Evolutionary conservation across 2,113 vertebrate species (phyloP).

Genomic region (Pteruthius melanotis): DNA sequence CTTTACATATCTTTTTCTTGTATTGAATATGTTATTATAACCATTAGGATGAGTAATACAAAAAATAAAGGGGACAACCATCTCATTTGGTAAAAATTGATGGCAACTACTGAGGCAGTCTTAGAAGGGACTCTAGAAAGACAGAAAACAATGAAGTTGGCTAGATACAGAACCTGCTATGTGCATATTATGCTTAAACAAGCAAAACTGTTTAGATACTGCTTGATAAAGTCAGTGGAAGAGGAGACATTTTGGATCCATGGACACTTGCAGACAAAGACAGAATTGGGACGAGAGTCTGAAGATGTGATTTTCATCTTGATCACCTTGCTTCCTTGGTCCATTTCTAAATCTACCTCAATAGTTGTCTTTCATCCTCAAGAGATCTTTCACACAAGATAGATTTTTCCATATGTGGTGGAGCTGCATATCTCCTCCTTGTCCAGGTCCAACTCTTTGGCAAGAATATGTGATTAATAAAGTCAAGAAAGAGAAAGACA

Average conservation of each 20-base stretch:
- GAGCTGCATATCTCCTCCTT: neutral
- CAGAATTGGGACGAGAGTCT: neutral
- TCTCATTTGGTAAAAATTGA: neutral
- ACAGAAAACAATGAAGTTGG: neutral
- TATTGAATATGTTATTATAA: neutral
- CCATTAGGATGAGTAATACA: neutral
- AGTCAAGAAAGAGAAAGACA: neutral
- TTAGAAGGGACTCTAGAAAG: neutral
- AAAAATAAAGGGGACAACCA: neutral
- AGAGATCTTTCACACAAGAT: neutral
- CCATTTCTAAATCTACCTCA: neutral
- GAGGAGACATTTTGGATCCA: neutral
- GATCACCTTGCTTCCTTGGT: neutral
- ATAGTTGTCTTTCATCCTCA: neutral
- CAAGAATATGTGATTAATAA: neutral
- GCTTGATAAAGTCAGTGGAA: neutral
- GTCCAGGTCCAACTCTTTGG: neutral
- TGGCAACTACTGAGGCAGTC: neutral
- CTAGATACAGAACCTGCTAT: neutral
- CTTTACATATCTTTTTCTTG: neutral
- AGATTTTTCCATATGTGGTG: neutral
- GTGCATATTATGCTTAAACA: neutral
- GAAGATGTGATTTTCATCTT: neutral
- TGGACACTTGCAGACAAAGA: neutral
- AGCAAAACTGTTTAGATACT: neutral